These are phyloP conservation scores for Elaeidobius kamerunicus DNA, from an alignment of 2,888 invertebrate genomes.

Conservation along the genomic window DNA sequence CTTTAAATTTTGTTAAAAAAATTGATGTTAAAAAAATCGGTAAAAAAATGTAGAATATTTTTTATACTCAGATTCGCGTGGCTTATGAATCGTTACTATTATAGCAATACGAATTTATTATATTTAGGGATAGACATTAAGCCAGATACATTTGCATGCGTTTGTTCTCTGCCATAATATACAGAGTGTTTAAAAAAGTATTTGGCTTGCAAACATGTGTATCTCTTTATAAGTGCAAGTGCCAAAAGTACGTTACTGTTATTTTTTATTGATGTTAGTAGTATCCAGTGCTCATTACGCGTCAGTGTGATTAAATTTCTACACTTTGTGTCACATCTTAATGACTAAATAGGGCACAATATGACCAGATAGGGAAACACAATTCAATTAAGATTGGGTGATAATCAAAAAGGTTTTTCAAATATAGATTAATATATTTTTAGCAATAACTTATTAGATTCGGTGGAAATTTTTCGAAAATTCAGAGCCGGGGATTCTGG, in stretches of 20 bases:
- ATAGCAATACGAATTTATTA: constrained; percentile 25
- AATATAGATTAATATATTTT: constrained; percentile 8
- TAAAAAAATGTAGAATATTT: constrained; percentile 5
- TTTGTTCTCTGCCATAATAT: too few relatives aligned
- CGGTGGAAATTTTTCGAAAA: too few relatives aligned
- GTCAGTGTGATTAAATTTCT: constrained; percentile 1
- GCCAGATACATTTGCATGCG: too few relatives aligned
- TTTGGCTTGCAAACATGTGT: too few relatives aligned
- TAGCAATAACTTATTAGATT: constrained; percentile 5
- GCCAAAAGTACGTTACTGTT: constrained; percentile 24
- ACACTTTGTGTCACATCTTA: constrained; percentile 6
- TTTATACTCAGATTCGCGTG: constrained; percentile 13
- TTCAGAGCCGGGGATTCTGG: too few relatives aligned
- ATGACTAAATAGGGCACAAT: not conserved
- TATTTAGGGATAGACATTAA: not conserved
- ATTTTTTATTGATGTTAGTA: constrained; percentile 17
- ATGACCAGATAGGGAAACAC: constrained; percentile 4
- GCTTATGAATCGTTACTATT: constrained; percentile 20
- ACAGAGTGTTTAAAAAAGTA: too few relatives aligned
- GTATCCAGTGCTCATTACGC: not conserved
- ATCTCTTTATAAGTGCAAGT: constrained; percentile 17
- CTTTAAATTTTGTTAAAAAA: not conserved
- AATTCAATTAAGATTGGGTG: constrained; percentile 4
- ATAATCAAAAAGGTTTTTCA: constrained; percentile 8
- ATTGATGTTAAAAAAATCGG: not conserved